Percentiles rank a stretch among this genome's conserved stretches.
These are phyloP conservation scores for Oryzaephilus surinamensis DNA, from an alignment of 1,140 invertebrate species.

Conservation along the genomic window DNA sequence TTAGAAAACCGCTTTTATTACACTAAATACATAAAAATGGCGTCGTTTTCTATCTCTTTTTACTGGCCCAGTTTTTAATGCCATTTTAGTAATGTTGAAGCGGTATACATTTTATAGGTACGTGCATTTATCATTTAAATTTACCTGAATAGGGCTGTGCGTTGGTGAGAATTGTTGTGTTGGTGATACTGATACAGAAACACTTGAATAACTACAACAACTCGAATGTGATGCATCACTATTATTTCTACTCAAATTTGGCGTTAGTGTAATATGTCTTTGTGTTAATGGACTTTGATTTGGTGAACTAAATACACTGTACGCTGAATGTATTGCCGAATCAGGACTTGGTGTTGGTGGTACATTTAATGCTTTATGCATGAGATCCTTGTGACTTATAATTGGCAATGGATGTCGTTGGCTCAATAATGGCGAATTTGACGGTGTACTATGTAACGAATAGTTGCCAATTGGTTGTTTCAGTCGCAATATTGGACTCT, in stretches of 20 bases:
- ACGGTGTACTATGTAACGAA: constrained; percentile 46
- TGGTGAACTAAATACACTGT: constrained; percentile 67
- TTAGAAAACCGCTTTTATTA: no score
- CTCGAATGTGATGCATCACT: constrained; percentile 77
- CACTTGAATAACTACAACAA: constrained; percentile 66
- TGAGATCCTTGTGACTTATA: constrained; percentile 46
- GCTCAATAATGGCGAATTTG: constrained; percentile 53
- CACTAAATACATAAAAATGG: no score
- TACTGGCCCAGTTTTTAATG: no score
- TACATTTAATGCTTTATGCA: constrained; percentile 36
- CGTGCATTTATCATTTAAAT: no score
- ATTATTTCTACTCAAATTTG: constrained; percentile 76
- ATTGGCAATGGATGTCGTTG: constrained; percentile 46
- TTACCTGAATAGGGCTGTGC: constrained; percentile 72
- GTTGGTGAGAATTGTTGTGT: constrained; percentile 56
- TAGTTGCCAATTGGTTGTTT: constrained; percentile 44
- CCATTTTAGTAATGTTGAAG: no score
- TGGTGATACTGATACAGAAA: constrained; percentile 43
- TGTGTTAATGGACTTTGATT: constrained; percentile 76
- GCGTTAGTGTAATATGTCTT: constrained; percentile 67
- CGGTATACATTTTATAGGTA: no score
- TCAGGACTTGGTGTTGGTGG: constrained; percentile 67
- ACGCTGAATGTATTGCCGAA: constrained; percentile 78
- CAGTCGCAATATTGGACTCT: constrained; percentile 28
- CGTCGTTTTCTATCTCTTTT: no score